phyloP scores from a whole-genome alignment of 2,797 vertebrate genomes.

The Philypnodon macrostomus region DNA sequence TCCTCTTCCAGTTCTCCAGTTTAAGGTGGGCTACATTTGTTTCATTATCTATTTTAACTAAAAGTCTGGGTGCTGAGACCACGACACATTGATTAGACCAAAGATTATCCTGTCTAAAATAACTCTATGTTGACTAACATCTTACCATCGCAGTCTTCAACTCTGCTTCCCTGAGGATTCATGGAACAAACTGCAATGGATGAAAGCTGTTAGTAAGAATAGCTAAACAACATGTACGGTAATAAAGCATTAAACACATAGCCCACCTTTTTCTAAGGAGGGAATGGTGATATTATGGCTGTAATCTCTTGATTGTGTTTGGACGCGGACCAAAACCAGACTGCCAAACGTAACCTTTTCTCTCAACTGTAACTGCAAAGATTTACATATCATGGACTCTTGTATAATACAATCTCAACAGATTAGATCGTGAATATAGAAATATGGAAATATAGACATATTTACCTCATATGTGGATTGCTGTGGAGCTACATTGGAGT shows the following conservation, averaged over 20 bases:
- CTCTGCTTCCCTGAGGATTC: background rate
- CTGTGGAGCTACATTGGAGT: background rate
- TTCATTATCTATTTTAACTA: conserved; percentile 19
- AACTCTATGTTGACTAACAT: no score
- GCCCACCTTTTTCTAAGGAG: conserved; percentile 56
- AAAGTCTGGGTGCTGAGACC: conserved; percentile 56
- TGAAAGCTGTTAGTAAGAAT: background rate
- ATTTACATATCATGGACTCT: background rate
- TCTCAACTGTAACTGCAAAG: conserved; percentile 58
- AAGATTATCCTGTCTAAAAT: no score
- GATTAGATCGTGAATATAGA: background rate
- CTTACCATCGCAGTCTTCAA: conserved; percentile 47
- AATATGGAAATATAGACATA: background rate
- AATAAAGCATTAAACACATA: background rate
- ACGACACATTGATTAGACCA: background rate
- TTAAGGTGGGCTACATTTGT: conserved; percentile 41
- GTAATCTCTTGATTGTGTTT: background rate
- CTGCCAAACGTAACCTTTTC: conserved; percentile 45
- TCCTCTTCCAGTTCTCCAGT: conserved; percentile 28
- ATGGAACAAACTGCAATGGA: conserved; percentile 51
- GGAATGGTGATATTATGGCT: conserved; percentile 43
- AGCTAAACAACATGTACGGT: conserved; percentile 1
- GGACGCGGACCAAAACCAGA: conserved; percentile 41
- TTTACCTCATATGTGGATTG: conserved; percentile 37
- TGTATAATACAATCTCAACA: background rate